Base-by-base conservation (phyloP, 2,888 invertebrate genomes). In the Diarsia dahlii region DNA sequence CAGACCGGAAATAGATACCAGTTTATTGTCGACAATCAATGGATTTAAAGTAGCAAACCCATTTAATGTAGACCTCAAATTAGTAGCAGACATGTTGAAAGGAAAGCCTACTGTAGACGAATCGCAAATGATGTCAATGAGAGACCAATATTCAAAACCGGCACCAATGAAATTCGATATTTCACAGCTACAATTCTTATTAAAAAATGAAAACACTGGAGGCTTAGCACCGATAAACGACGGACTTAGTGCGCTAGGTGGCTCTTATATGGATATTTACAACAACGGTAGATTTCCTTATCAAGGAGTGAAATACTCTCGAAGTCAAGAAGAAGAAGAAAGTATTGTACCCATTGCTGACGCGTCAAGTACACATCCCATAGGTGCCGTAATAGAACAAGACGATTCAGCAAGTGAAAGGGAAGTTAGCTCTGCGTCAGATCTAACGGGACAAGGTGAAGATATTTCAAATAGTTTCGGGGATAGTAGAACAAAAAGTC, bases 1-100 rank as follows among this genome's bases (percentile, higher is more conserved):
- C 28, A 92, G 94, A 81, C 96, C 94, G 18, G 95, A 96, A 73
- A 87, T 93, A 23, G 94, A 96, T 70, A 72, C 91, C 94, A 94
- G 90, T 60, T 82, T 92, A 67, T 48, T 96, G 65, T 94, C 96
- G 5, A 96, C 94, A 1, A 95, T 97, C 39, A 96, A 97, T 87
- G 97, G 96, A 8, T 94, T 96, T 78, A 95, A 95, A 92, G 95
- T 97, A n/a, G 95, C 95, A 3, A 97, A 97, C 84, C 97, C 97
- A 20, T 97, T 94, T 77, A 97, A 97, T 85, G 92, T 97, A 15
- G 97, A 97, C 87, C 87, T 97, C 5, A 96, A 95, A 89, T 86
- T 96, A 62, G 95, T 96, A 2, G 94, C 96, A 48, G 96, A 97
- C 73, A 94, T 96, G 92, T 90, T 97, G 69, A 96, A 94, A 91